Conservation (phyloP, 2,797 vertebrate species). For the Cryptoprocta ferox region DNA sequence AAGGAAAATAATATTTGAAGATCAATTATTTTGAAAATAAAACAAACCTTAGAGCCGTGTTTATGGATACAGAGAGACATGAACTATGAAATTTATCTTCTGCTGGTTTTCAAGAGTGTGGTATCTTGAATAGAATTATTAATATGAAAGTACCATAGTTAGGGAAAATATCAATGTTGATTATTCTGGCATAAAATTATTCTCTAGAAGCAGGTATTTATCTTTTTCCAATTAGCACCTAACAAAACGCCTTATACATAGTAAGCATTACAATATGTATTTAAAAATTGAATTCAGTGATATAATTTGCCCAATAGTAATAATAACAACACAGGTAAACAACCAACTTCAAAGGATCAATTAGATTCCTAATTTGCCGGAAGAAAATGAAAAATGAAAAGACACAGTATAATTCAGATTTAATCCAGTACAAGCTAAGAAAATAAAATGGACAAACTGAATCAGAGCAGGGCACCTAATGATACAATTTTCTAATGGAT, state of each 20-base stretch:
- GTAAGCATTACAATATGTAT: neutral
- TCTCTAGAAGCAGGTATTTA: constrained; percentile 31
- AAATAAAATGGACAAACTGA: neutral
- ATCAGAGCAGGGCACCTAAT: neutral
- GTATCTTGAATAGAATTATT: neutral
- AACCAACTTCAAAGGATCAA: neutral
- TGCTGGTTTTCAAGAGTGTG: constrained; percentile 33
- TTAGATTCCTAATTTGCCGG: neutral
- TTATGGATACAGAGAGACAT: neutral
- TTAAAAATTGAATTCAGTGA: constrained; percentile 26
- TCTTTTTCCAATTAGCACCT: neutral
- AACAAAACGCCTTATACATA: neutral
- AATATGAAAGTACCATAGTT: neutral
- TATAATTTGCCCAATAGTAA: neutral
- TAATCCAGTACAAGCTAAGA: neutral
- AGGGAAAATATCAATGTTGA: neutral
- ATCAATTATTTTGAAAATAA: constrained; percentile 15
- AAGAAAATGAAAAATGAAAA: constrained; percentile 32
- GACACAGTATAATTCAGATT: neutral
- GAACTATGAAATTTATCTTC: neutral
- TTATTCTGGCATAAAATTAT: neutral
- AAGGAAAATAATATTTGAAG: neutral
- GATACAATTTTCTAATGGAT: constrained; percentile 7
- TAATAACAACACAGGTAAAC: neutral
- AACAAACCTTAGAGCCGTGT: neutral